Evolutionary conservation across 2,888 invertebrate genomes (phyloP), one percentile per base, ranked within the genome.

Genomic region (Caenorhabditis afra): DNA sequence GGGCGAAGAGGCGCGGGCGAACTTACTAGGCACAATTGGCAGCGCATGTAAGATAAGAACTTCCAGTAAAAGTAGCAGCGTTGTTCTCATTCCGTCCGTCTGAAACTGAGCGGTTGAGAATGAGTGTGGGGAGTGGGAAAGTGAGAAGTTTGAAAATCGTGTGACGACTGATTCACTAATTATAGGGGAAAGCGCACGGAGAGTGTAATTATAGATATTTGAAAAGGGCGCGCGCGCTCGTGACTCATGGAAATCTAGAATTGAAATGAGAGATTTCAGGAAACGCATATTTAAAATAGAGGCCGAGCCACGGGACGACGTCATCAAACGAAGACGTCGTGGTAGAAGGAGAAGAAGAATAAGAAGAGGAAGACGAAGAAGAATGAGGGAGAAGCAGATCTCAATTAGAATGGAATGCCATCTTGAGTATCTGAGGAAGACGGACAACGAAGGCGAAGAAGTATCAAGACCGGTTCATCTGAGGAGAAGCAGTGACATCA

Each of bases 61-160:
- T 29, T 23, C n/a, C 22, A 52, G 44, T 47, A 64, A 50, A 57
- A 55, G 23, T 58, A 73, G 50, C 41, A 58, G 57, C 57, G 57
- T 58, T 65, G 57, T 50, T 64, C 73, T 64, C 73, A 73, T 73
- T 20, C 35, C 29, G 29, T 29, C 29, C 29, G 29, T 29, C 73
- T 73, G 64, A 18, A 58, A 58, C n/a, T 41, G 22, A 23, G 20
- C 11, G 18, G 11, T n/a, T 39, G 20, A 20, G 18, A n/a, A 41
- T 5, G 23, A 22, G 16, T 10, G n/a, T n/a, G 7, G 10, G 12
- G 5, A 14, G 39, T 45, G 45, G 16, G 39, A 16, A 20, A 22
- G 37, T 29, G 39, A 7, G 52, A 64, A 52, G 22, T 37, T 53
- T 53, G 35, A 39, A 50, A 50, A 64, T 29, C 11, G 14, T 16